Evolutionary conservation across 2,113 vertebrate species (phyloP).

Genomic region (Platichthys flesus): DNA sequence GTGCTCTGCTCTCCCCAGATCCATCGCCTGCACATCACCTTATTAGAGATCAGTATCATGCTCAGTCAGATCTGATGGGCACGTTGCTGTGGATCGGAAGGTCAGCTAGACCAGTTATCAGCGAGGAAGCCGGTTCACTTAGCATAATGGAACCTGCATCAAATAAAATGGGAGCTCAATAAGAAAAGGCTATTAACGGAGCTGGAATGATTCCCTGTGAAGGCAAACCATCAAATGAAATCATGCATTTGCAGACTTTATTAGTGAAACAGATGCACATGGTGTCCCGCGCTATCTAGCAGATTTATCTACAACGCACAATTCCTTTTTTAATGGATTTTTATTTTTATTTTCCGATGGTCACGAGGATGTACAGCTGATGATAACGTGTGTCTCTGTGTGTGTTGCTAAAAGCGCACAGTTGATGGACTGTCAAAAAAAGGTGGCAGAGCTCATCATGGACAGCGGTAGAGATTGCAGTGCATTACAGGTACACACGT

Average conservation of each 20-base stretch:
- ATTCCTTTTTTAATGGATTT: slow-evolving; percentile 17
- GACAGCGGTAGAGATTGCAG: slow-evolving; percentile 16
- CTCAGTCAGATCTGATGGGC: slow-evolving; percentile 75
- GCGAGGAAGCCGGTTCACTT: slow-evolving; percentile 71
- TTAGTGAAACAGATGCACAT: slow-evolving; percentile 47
- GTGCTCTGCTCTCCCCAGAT: slow-evolving; percentile 32
- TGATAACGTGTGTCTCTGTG: not conserved
- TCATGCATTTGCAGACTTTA: slow-evolving; percentile 51
- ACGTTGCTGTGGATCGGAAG: slow-evolving; percentile 52
- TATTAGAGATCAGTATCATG: slow-evolving; percentile 77
- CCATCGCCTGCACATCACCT: slow-evolving; percentile 63
- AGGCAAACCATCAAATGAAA: slow-evolving; percentile 61
- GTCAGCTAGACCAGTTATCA: slow-evolving; percentile 73
- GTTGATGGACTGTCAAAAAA: not conserved
- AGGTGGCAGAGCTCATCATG: slow-evolving; percentile 15
- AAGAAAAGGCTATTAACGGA: slow-evolving; percentile 69
- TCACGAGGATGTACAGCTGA: not conserved
- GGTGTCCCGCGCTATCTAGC: slow-evolving; percentile 20
- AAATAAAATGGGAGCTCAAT: slow-evolving; percentile 65
- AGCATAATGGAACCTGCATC: slow-evolving; percentile 79
- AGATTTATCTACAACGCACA: slow-evolving; percentile 24
- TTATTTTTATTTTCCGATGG: not conserved
- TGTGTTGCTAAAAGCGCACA: no score
- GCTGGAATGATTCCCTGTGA: slow-evolving; percentile 59
- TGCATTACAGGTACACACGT: slow-evolving; percentile 32